Conservation (phyloP, 2,888 invertebrate genomes). For the Mellilla xanthometata region DNA sequence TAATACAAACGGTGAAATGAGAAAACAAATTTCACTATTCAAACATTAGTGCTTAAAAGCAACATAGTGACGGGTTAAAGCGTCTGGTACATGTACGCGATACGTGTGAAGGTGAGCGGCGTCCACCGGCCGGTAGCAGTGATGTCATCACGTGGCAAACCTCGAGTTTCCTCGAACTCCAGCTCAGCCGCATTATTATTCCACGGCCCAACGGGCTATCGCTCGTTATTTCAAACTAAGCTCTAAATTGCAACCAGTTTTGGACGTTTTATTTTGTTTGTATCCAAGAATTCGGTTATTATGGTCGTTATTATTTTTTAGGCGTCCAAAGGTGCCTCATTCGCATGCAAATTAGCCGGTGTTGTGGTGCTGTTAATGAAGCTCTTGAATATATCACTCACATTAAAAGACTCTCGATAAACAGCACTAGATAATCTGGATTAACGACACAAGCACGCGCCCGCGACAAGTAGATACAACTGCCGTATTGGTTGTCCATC, state of each 20-base stretch:
- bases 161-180: slow-evolving; percentile 68
- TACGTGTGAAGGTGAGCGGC: slow-evolving; percentile 62
- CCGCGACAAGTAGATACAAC: slow-evolving; percentile 45
- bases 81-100: slow-evolving; percentile 34
- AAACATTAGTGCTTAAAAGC: slow-evolving; percentile 17
- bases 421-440: slow-evolving; percentile 19
- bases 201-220: slow-evolving; percentile 53
- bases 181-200: slow-evolving; percentile 65
- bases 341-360: slow-evolving; percentile 12
- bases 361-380: slow-evolving; percentile 3
- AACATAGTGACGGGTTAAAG: slow-evolving; percentile 21
- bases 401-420: slow-evolving; percentile 20
- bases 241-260: slow-evolving; percentile 65
- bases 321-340: slow-evolving; percentile 2
- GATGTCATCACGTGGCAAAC: slow-evolving; percentile 67
- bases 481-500: slow-evolving; percentile 56
- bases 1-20: slow-evolving; percentile 30
- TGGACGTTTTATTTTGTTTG: slow-evolving; percentile 49
- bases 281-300: slow-evolving; percentile 35
- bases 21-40: slow-evolving; percentile 24
- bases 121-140: slow-evolving; percentile 47
- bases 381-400: slow-evolving; percentile 19
- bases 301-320: slow-evolving; percentile 24
- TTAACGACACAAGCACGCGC: slow-evolving; percentile 45
- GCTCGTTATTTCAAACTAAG: slow-evolving; percentile 53